Evolutionary conservation across 2,888 invertebrate species (phyloP).

Genomic region (Crioceris asparagi): DNA sequence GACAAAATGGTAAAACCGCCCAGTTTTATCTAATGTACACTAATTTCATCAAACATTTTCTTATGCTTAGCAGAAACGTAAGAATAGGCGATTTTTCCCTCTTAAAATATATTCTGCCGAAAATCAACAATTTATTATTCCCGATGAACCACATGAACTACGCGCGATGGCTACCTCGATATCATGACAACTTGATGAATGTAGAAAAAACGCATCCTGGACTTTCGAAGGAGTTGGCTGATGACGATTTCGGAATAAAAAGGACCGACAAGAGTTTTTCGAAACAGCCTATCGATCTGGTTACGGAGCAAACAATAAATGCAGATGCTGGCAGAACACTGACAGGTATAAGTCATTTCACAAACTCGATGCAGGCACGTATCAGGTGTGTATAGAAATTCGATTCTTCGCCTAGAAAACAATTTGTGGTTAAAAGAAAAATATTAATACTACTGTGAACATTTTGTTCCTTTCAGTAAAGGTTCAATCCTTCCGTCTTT

Average conservation of each 20-base stretch:
- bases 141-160: background rate
- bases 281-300: background rate
- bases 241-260: background rate
- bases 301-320: no score
- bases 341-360: background rate
- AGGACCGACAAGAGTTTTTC: background rate
- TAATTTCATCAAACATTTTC: constrained; percentile 12
- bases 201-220: background rate
- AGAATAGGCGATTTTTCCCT: constrained; percentile 20
- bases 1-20: constrained; percentile 22
- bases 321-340: background rate
- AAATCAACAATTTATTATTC: constrained; percentile 4
- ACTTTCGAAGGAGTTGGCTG: background rate
- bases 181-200: constrained; percentile 1
- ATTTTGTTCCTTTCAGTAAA: no score
- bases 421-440: no score
- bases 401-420: no score
- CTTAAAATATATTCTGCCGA: constrained; percentile 13
- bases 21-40: constrained; percentile 18
- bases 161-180: background rate
- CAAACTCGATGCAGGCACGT: background rate
- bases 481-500: no score
- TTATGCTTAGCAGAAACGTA: constrained; percentile 17
- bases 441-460: no score
- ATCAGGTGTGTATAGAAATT: no score